These are phyloP conservation scores for Serrognathus titanus DNA, from an alignment of 2,888 invertebrate species.

Conservation along the genomic window DNA sequence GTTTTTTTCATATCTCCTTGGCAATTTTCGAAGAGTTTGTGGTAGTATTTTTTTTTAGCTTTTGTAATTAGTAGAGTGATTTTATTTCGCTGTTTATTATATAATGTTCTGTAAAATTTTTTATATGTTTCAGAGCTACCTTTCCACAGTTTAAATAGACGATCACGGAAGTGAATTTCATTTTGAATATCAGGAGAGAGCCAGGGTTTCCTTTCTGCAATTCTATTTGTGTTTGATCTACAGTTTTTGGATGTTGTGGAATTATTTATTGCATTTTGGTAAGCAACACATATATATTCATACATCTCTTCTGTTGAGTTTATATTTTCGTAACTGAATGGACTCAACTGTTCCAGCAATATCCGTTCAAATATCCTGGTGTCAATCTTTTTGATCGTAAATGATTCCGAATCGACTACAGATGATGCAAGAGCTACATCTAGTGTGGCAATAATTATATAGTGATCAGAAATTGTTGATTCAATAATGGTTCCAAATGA, in stretches of 20 bases:
- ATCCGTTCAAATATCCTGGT: too few relatives aligned
- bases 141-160: not conserved
- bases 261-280: not conserved
- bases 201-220: not conserved
- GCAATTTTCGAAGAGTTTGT: not conserved
- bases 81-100: not conserved
- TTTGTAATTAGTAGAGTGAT: not conserved
- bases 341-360: too few relatives aligned
- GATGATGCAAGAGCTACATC: too few relatives aligned
- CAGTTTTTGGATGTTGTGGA: not conserved
- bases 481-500: too few relatives aligned
- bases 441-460: too few relatives aligned
- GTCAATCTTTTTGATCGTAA: too few relatives aligned
- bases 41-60: not conserved
- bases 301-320: not conserved
- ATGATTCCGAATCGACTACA: too few relatives aligned
- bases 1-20: not conserved
- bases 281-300: not conserved
- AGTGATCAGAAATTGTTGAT: too few relatives aligned
- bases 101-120: not conserved
- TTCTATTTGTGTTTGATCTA: not conserved
- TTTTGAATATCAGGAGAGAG: not conserved
- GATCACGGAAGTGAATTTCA: not conserved
- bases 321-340: too few relatives aligned
- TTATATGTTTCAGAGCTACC: not conserved